Evolutionary conservation across 92 coral and sea anemone species (phyloP).

Genomic region (Porites evermanni): DNA sequence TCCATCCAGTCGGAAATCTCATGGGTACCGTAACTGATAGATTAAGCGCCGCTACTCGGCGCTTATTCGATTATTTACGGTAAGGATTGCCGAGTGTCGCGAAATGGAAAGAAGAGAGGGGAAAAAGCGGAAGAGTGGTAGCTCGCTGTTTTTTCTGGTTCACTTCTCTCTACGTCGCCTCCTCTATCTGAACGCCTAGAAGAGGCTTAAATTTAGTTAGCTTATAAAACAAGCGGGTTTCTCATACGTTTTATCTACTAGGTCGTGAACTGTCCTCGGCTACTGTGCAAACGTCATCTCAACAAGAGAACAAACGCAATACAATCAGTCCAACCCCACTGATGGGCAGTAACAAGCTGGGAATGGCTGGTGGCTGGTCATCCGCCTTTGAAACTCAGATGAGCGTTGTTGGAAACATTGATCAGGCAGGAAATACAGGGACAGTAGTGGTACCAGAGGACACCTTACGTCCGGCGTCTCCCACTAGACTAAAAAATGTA

Average conservation of each 20-base stretch:
- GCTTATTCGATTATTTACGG: slow-evolving; percentile 34
- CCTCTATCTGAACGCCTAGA: too few species aligned
- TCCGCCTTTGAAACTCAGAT: slow-evolving; percentile 86
- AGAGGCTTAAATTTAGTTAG: neutral
- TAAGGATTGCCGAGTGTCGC: neutral
- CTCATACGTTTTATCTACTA: neutral
- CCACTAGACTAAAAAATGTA: slow-evolving; percentile 26
- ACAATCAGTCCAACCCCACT: slow-evolving; percentile 79
- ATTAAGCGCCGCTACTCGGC: neutral
- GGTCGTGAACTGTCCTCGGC: neutral
- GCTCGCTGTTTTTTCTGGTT: too few species aligned
- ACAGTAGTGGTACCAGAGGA: neutral
- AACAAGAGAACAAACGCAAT: slow-evolving; percentile 18
- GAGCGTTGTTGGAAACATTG: slow-evolving; percentile 11
- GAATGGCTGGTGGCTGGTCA: slow-evolving; percentile 93
- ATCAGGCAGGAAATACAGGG: slow-evolving; percentile 6
- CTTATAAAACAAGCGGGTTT: neutral
- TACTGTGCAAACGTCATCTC: slow-evolving; percentile 8
- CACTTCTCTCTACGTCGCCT: too few species aligned
- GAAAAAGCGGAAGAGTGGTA: too few species aligned
- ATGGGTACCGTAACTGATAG: too few species aligned
- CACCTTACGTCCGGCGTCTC: neutral
- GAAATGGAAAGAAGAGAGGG: too few species aligned
- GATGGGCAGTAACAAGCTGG: slow-evolving; percentile 93
- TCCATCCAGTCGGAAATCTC: too few species aligned